phyloP scores from a whole-genome alignment of 2,797 vertebrate genomes.

The Myotis vivesi region DNA sequence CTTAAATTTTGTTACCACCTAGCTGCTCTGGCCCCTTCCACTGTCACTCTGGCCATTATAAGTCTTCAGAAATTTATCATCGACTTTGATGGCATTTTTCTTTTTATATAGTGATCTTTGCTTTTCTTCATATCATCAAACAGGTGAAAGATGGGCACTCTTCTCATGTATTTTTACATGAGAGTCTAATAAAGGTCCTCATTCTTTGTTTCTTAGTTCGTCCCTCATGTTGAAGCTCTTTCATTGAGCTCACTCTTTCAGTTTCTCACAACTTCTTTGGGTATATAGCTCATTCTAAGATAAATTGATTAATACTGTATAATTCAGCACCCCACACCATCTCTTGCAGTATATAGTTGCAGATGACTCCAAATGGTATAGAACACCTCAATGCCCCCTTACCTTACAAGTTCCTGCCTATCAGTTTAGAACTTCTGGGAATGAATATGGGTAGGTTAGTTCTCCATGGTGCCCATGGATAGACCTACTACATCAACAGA shows the following conservation, averaged over 20 bases:
- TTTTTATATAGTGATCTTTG: not conserved
- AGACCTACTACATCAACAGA: not conserved
- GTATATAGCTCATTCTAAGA: not conserved
- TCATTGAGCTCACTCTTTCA: not conserved
- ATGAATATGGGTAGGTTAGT: not conserved
- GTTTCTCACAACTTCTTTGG: not conserved
- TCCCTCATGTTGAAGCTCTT: not conserved
- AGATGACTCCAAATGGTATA: not conserved
- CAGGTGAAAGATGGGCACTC: not conserved
- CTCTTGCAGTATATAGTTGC: not conserved
- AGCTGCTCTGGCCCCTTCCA: not conserved
- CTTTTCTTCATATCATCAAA: not conserved
- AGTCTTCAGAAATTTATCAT: not conserved
- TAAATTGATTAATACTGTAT: not conserved
- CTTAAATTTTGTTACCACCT: not conserved
- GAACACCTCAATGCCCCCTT: not conserved
- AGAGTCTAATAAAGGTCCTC: not conserved
- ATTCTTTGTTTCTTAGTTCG: slow-evolving; percentile 2
- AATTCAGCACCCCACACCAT: not conserved
- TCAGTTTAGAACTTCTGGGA: not conserved
- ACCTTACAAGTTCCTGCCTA: not conserved
- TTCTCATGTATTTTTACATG: slow-evolving; percentile 1
- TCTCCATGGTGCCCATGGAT: not conserved
- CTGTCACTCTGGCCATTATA: not conserved
- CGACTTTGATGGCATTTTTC: not conserved